phyloP scores from a whole-genome alignment of 30 jellyfish, hydroid and myxozoan genomes.

The Aurelia sp. region DNA sequence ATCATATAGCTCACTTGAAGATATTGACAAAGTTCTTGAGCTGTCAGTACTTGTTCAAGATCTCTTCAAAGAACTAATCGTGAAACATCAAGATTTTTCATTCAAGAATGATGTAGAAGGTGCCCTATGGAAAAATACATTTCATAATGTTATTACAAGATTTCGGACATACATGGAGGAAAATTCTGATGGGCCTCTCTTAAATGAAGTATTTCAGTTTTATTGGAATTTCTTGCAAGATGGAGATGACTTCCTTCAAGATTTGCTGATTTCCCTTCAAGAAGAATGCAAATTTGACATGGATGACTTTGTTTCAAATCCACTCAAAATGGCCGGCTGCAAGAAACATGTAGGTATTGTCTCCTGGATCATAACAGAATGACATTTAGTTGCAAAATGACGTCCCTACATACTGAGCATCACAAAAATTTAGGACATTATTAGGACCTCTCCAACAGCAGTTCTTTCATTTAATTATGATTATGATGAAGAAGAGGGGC shows the following conservation, averaged over 20 bases:
- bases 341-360: constrained; percentile 64
- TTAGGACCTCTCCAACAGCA: too few species aligned
- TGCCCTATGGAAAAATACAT: constrained; percentile 85
- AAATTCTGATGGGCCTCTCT: constrained; percentile 3
- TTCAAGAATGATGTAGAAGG: constrained; percentile 81
- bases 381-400: too few species aligned
- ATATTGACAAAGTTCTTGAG: constrained; percentile 53
- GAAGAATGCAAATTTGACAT: constrained; percentile 69
- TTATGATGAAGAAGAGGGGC: too few species aligned
- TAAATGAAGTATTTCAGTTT: constrained; percentile 58
- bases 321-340: constrained; percentile 70
- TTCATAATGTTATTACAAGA: constrained; percentile 76
- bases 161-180: constrained; percentile 46
- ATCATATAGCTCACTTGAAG: constrained; percentile 48
- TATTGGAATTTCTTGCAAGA: constrained; percentile 90
- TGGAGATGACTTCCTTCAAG: constrained; percentile 83
- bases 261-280: constrained; percentile 47
- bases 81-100: constrained; percentile 76
- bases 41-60: constrained; percentile 79
- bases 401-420: too few species aligned
- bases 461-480: too few species aligned
- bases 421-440: too few species aligned
- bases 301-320: constrained; percentile 59
- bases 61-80: constrained; percentile 73
- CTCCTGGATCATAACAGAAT: too few species aligned